Evolutionary conservation across 2,113 vertebrate species (phyloP).

Genomic region (Martes martes): DNA sequence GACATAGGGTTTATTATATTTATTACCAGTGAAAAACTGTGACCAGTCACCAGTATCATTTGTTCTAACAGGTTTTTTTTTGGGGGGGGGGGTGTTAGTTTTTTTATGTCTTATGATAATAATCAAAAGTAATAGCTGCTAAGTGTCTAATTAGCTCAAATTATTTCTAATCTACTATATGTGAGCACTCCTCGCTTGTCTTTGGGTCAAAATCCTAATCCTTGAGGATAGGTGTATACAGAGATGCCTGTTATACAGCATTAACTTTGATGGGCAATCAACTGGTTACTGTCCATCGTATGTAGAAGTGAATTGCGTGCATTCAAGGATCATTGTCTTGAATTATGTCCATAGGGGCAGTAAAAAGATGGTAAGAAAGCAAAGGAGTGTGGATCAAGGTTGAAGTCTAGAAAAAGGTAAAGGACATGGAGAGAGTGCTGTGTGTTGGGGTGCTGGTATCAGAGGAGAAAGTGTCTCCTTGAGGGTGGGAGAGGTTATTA

Average conservation of each 20-base stretch:
- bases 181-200: not conserved
- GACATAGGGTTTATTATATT: not conserved
- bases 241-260: not conserved
- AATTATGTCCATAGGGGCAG: not conserved
- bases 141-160: not conserved
- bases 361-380: slow-evolving; percentile 18
- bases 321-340: not conserved
- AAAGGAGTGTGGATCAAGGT: not conserved
- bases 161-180: slow-evolving; percentile 9
- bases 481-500: not conserved
- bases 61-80: not conserved
- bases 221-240: not conserved
- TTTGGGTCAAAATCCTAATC: not conserved
- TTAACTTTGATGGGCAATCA: slow-evolving; percentile 2
- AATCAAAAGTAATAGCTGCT: not conserved
- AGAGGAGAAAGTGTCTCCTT: not conserved
- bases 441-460: not conserved
- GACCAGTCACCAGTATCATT: not conserved
- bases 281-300: not conserved
- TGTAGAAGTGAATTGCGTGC: not conserved
- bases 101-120: not conserved
- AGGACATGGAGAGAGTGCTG: not conserved
- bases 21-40: not conserved
- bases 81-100: not conserved
- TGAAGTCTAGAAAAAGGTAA: not conserved